Percentiles rank a stretch among this genome's conserved stretches.
phyloP scores from a whole-genome alignment of 2,888 invertebrate species.

The Mythimna lalbum region DNA sequence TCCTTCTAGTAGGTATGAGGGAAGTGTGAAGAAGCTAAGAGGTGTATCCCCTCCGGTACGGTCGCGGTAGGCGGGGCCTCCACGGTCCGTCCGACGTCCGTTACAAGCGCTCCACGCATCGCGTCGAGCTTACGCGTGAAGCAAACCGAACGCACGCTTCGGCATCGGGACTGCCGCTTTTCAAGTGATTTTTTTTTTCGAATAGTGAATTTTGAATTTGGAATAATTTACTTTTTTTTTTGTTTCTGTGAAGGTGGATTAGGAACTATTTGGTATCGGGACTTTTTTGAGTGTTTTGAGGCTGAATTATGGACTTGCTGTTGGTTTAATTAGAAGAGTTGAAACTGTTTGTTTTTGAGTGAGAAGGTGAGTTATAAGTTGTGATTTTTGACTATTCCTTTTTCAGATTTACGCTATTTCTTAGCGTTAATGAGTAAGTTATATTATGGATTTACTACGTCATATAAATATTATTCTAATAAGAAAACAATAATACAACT shows the following conservation, averaged over 20 bases:
- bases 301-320: slow-evolving; percentile 63
- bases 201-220: slow-evolving; percentile 51
- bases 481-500: neutral
- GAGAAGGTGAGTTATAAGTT: slow-evolving; percentile 60
- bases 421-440: no score
- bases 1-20: slow-evolving; percentile 85
- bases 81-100: slow-evolving; percentile 79
- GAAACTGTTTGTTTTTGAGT: slow-evolving; percentile 46
- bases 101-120: slow-evolving; percentile 84
- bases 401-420: slow-evolving; percentile 10
- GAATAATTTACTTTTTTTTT: slow-evolving; percentile 39
- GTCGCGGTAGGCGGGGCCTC: slow-evolving; percentile 83
- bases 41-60: slow-evolving; percentile 86
- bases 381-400: neutral
- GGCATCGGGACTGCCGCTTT: slow-evolving; percentile 71
- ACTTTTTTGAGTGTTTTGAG: slow-evolving; percentile 55
- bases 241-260: slow-evolving; percentile 36
- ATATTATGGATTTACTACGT: neutral
- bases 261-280: slow-evolving; percentile 37
- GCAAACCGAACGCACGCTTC: slow-evolving; percentile 77
- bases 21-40: slow-evolving; percentile 89
- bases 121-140: slow-evolving; percentile 84
- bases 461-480: neutral
- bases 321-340: slow-evolving; percentile 45
- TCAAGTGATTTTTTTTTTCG: slow-evolving; percentile 66